These are phyloP conservation scores for Hemistola chrysoprasaria DNA, from an alignment of 2,888 invertebrate species.

Conservation along the genomic window DNA sequence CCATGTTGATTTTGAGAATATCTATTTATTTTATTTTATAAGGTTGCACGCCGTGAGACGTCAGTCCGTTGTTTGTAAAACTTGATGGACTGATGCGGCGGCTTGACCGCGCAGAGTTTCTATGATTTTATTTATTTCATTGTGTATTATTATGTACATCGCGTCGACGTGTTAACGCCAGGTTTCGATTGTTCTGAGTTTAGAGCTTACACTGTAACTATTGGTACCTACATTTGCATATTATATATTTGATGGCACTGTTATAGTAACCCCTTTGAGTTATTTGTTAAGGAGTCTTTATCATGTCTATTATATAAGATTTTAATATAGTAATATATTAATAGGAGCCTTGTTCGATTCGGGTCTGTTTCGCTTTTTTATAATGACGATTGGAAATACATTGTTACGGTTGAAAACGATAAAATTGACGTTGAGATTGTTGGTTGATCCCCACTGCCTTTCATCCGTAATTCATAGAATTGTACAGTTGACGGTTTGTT, in stretches of 20 bases:
- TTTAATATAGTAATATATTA: conserved; percentile 77
- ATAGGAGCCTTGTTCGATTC: conserved; percentile 75
- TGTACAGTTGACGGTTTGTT: conserved; percentile 51
- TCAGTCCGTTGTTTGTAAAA: conserved; percentile 64
- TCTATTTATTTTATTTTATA: conserved; percentile 22
- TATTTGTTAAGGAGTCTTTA: conserved; percentile 80
- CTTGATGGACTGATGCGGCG: conserved; percentile 44
- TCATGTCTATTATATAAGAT: conserved; percentile 80
- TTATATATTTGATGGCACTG: conserved; percentile 76
- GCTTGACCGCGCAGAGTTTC: conserved; percentile 7
- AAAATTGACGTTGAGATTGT: conserved; percentile 51
- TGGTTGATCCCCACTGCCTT: conserved; percentile 62
- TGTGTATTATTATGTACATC: conserved; percentile 23
- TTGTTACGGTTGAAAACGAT: conserved; percentile 57
- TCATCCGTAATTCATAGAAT: conserved; percentile 51
- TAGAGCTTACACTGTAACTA: conserved; percentile 70
- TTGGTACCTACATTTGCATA: conserved; percentile 71
- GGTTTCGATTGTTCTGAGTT: conserved; percentile 53
- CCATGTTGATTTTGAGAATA: conserved; percentile 65
- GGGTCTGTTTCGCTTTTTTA: conserved; percentile 72
- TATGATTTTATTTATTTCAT: conserved; percentile 9
- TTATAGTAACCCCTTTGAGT: conserved; percentile 75
- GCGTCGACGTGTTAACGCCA: conserved; percentile 9
- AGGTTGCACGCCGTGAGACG: conserved; percentile 26
- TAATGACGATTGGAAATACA: conserved; percentile 50